These are phyloP conservation scores for Gallinago undulata DNA, from an alignment of 2,113 vertebrate species.

Conservation along the genomic window DNA sequence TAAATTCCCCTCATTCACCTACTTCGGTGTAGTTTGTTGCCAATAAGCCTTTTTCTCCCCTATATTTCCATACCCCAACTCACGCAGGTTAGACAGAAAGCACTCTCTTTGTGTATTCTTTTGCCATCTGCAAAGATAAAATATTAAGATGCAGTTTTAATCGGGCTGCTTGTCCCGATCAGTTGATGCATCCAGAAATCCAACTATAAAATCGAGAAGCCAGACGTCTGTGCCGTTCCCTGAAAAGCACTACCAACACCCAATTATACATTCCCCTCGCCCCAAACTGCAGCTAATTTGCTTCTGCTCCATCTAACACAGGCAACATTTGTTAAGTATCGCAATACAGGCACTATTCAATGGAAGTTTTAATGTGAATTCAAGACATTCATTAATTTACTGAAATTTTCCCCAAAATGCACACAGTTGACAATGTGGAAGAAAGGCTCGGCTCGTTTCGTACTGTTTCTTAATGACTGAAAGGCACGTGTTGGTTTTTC, in stretches of 20 bases:
- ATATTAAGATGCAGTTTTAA: background rate
- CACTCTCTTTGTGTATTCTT: background rate
- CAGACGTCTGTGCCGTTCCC: background rate
- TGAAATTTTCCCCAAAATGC: background rate
- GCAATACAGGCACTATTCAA: background rate
- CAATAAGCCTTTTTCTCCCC: background rate
- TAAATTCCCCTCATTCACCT: background rate
- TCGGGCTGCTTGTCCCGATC: background rate
- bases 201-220: constrained; percentile 2
- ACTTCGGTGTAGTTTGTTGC: background rate
- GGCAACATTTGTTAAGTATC: constrained; percentile 32
- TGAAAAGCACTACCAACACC: background rate
- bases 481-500: constrained; percentile 10
- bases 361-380: constrained; percentile 8
- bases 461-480: background rate
- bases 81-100: background rate
- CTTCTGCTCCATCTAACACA: constrained; percentile 23
- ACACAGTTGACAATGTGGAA: background rate
- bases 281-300: constrained; percentile 39
- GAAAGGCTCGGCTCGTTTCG: background rate
- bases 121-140: background rate
- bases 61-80: background rate
- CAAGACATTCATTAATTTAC: constrained; percentile 44
- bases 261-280: constrained; percentile 13
- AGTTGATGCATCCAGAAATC: background rate